Conservation (phyloP, 1,140 invertebrate species). For the Paracyclopina nana region DNA sequence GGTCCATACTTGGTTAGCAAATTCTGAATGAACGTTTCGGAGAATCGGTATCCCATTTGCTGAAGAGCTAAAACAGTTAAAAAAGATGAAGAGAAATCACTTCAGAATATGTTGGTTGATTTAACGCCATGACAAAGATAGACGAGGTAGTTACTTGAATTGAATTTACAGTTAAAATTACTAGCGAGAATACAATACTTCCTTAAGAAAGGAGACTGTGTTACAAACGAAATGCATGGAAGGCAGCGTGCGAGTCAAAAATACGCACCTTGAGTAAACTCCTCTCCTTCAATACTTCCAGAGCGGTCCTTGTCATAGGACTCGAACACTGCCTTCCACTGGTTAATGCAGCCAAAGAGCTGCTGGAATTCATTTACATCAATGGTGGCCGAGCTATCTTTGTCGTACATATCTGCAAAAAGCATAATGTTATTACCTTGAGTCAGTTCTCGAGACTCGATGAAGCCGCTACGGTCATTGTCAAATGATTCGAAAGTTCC, state of each 20-base stretch:
- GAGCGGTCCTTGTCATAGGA: slow-evolving; percentile 60
- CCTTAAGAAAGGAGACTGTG: too few species aligned
- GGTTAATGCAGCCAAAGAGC: slow-evolving; percentile 45
- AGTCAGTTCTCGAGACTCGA: slow-evolving; percentile 52
- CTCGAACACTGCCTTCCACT: slow-evolving; percentile 43
- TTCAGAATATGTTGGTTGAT: too few species aligned
- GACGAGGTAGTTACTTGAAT: too few species aligned
- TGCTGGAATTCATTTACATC: slow-evolving; percentile 62
- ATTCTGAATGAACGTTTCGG: slow-evolving; percentile 50
- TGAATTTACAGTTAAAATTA: too few species aligned
- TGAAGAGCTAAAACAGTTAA: slow-evolving; percentile 41
- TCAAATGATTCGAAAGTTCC: slow-evolving; percentile 58
- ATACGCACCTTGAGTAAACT: slow-evolving; percentile 52
- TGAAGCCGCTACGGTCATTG: slow-evolving; percentile 53
- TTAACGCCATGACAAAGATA: too few species aligned
- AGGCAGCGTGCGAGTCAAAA: slow-evolving; percentile 6
- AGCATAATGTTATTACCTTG: slow-evolving; percentile 33
- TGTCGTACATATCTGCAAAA: slow-evolving; percentile 58
- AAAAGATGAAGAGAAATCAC: too few species aligned
- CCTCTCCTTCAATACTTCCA: slow-evolving; percentile 55
- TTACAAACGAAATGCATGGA: too few species aligned
- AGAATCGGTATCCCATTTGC: slow-evolving; percentile 72
- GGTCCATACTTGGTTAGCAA: slow-evolving; percentile 45
- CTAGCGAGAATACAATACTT: too few species aligned
- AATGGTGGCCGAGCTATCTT: slow-evolving; percentile 57